Conservation (phyloP, 2,888 invertebrate genomes). For the Agriopis leucophaearia region DNA sequence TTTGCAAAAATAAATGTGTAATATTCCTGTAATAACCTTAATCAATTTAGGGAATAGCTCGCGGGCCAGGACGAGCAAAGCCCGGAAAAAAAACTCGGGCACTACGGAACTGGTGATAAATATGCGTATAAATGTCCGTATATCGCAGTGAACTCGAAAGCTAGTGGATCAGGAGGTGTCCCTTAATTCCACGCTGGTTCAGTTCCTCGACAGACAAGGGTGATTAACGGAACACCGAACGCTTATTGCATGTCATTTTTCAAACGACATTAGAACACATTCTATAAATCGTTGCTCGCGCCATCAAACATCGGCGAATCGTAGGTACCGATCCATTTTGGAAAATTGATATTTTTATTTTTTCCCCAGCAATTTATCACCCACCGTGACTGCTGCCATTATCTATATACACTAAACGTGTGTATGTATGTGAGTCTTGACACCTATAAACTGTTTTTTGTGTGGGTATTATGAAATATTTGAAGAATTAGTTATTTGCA, state of each 20-base stretch:
- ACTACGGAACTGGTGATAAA: too few species aligned
- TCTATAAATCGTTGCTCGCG: conserved; percentile 24
- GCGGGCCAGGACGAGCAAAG: too few species aligned
- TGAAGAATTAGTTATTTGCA: not conserved
- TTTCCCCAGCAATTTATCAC: conserved; percentile 46
- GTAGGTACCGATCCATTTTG: conserved; percentile 48
- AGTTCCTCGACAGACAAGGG: conserved; percentile 16
- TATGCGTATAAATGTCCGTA: too few species aligned
- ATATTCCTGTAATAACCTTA: too few species aligned
- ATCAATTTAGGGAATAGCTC: too few species aligned
- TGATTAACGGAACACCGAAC: conserved; percentile 24
- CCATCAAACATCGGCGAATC: conserved; percentile 33
- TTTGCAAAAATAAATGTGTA: too few species aligned
- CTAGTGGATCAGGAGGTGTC: too few species aligned
- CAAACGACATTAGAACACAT: conserved; percentile 30
- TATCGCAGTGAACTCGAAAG: too few species aligned
- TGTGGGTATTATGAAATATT: too few species aligned
- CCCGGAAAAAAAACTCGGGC: too few species aligned
- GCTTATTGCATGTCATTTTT: conserved; percentile 31
- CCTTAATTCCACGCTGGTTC: not conserved
- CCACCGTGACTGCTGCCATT: conserved; percentile 34
- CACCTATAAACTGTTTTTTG: not conserved
- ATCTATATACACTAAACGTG: conserved; percentile 19
- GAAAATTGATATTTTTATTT: conserved; percentile 49
- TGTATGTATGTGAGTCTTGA: conserved; percentile 10